Percentiles rank a stretch among this genome's conserved stretches.
Conservation (phyloP, 2,797 vertebrate species). For the Enteromius mattozi region DNA sequence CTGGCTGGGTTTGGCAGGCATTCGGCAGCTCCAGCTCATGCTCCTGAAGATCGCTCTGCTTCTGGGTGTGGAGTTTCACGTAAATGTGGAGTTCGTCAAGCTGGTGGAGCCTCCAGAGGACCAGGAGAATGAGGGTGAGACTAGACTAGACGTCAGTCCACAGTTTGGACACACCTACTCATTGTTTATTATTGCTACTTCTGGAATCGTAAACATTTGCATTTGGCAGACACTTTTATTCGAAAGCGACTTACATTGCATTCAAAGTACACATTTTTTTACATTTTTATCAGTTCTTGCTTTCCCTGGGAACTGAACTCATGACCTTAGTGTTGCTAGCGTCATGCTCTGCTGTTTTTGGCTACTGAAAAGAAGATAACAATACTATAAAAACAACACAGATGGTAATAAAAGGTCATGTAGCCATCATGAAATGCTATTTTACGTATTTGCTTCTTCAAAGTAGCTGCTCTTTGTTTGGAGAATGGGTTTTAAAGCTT, state of each 20-base stretch:
- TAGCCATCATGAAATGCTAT: not conserved
- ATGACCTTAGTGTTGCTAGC: not conserved
- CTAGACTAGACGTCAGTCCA: not conserved
- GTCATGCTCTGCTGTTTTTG: not conserved
- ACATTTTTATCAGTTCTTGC: not conserved
- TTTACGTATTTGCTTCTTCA: not conserved
- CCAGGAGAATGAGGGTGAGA: conserved; percentile 91
- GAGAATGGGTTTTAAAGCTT: not conserved
- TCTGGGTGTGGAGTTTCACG: conserved; percentile 94
- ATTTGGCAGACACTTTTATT: not conserved
- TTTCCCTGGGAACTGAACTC: not conserved
- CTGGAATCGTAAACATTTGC: not conserved
- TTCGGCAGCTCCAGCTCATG: conserved; percentile 95
- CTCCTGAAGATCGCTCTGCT: conserved; percentile 94
- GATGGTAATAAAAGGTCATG: not conserved
- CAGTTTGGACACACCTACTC: conserved; percentile 6
- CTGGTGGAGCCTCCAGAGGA: conserved; percentile 92
- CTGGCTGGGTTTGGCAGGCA: conserved; percentile 79
- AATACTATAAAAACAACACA: not conserved
- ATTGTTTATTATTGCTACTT: not conserved
- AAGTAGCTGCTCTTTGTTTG: not conserved
- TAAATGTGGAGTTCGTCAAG: conserved; percentile 92
- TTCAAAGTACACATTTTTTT: not conserved
- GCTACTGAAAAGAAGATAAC: not conserved
- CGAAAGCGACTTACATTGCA: not conserved